A percentile compares a stretch with the other conserved stretches of the same genome.
Evolutionary conservation across 2,888 invertebrate genomes (phyloP).

Genomic region (Caradrina clavipalpis): DNA sequence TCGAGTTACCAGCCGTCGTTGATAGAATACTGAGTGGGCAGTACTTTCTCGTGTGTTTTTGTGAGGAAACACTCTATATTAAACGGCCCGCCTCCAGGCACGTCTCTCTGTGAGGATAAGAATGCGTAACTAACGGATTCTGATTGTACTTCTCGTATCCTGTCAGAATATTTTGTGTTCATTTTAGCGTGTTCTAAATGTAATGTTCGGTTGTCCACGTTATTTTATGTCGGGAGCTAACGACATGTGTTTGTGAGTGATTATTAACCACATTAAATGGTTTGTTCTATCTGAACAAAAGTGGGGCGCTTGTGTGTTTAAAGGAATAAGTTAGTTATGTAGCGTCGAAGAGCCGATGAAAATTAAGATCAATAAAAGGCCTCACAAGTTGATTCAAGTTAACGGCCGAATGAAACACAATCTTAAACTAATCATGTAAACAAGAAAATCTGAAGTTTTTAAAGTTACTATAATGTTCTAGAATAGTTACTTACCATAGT

Average conservation of each 20-base stretch:
- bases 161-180: slow-evolving; percentile 36
- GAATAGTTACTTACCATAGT: too few relatives aligned
- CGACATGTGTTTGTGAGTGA: slow-evolving; percentile 15
- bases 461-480: neutral
- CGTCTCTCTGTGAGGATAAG: slow-evolving; percentile 39
- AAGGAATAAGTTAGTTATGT: neutral
- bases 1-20: slow-evolving; percentile 24
- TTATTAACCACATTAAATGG: neutral
- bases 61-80: slow-evolving; percentile 17
- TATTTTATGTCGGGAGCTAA: slow-evolving; percentile 2
- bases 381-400: too few relatives aligned
- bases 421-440: neutral
- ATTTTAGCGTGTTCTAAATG: slow-evolving; percentile 20
- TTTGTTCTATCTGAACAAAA: neutral
- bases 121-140: slow-evolving; percentile 54
- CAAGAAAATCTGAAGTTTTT: neutral
- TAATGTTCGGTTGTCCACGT: slow-evolving; percentile 15
- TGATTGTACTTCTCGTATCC: slow-evolving; percentile 47
- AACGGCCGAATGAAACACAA: slow-evolving; percentile 5
- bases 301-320: neutral
- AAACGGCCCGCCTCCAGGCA: slow-evolving; percentile 35
- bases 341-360: neutral
- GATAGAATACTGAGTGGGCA: slow-evolving; percentile 56
- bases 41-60: slow-evolving; percentile 20
- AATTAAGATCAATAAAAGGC: too few relatives aligned